Base-by-base conservation (phyloP, 2,113 vertebrate species). In the Embiotoca jacksoni region DNA sequence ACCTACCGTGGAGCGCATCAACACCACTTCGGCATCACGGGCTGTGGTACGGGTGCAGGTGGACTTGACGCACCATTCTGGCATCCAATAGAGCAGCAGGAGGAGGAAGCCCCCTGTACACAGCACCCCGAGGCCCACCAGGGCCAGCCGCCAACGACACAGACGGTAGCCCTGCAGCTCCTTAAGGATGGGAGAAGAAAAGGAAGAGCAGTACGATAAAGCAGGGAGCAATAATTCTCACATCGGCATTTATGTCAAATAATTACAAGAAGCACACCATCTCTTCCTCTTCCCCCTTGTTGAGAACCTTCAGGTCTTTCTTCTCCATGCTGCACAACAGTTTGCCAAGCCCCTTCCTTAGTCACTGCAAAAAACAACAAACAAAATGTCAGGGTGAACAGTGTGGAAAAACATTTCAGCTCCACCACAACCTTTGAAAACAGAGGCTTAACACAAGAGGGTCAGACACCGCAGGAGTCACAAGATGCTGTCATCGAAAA, bases 11-110 rank as follows among this genome's bases (percentile, higher is more conserved):
- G 97, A 98, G 86, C 94, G 96, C 85, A 99, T 91, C 86, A 99
- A 95, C 90, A 98, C 96, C 92, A 99, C 96, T 78, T 96, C 87
- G 32, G 97, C 97, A 82, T 97, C 96, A 39, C 92, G 94, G 47
- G 96, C 85, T 0, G 95, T 67, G 73, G 95, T 94, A 90, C 95
- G 94, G 65, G 74, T 89, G 90, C 98, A 99, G 0, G 96, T 98
- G 66, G 95, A 94, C 92, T 97, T 98, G 92, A 98, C 97, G 6
- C 97, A 97, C 98, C 97, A 99, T 92, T 98, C 95, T 2, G 98
- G 98, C 96, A 99, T 96, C 98, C 98, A 99, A 87, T 99, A 99
- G 84, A 99, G 97, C 67, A 99, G 95, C 71, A 99, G 96, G 53
- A 99, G 96, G 11, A 99, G 96, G 91, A 99, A 97, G 49, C 98